Evolutionary conservation across 2,113 vertebrate species (phyloP), one percentile per base, ranked within the genome.

Genomic region (Hypocryptadius cinnamomeus): DNA sequence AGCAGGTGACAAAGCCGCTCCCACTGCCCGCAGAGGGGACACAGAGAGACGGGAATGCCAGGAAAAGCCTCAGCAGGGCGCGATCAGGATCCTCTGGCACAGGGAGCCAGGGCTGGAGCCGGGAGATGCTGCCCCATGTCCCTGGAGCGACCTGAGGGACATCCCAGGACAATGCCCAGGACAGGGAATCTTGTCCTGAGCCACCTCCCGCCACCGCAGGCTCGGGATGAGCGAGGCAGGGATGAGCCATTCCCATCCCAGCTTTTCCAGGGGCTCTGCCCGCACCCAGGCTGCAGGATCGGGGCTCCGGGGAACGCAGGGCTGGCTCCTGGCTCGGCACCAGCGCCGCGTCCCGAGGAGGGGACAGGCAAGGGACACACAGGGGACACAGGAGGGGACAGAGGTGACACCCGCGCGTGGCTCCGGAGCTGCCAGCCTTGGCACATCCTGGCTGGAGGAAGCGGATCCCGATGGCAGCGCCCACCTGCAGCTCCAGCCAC

Each of bases 381-480:
- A 30, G 45, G 66, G 24, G 51, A 45, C 74, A 22, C 16, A 3
- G 3, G 22, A n/a, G 22, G 51, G 40, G 72, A 47, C 72, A 5
- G 15, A 28, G 54, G 48, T 16, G 74, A 13, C 19, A 8, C 6
- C 76, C 3, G 2, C 3, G 33, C 0, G 0, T 1, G 47, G 27
- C 74, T 78, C 7, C 64, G 5, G 61, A 50, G 28, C 80, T 13
- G 33, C 44, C 90, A 45, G 25, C n/a, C 59, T 1, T 1, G 24
- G 4, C 5, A 27, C 53, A 27, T 9, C 73, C 7, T 1, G 8
- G 48, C 30, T 30, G 11, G 12, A 60, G 35, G 71, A 44, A 20
- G 21, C 45, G 28, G 30, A 47, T 25, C 40, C 37, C 63, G 48
- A 37, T 1, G 20, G 57, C 71, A 77, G 68, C 57, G 14, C 23